Conservation (phyloP, 2,888 invertebrate species). For the Horisme vitalbata region DNA sequence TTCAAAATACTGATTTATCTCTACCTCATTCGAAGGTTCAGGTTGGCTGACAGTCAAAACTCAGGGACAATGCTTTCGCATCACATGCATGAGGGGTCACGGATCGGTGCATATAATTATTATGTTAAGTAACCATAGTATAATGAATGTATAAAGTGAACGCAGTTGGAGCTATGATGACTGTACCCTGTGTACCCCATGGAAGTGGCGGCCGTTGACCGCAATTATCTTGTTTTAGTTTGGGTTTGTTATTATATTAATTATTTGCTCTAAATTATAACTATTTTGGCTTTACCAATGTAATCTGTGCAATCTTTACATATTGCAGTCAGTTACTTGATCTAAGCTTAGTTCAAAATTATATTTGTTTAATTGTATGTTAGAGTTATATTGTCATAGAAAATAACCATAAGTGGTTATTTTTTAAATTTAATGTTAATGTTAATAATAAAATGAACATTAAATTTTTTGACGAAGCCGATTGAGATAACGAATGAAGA, state of each 20-base stretch:
- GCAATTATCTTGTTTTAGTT: slow-evolving; percentile 31
- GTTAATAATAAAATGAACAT: neutral
- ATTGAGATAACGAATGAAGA: neutral
- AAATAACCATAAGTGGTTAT: too few species aligned
- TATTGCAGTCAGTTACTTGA: too few species aligned
- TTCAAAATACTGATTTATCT: slow-evolving; percentile 25
- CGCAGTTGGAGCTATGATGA: slow-evolving; percentile 28
- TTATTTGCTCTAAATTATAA: slow-evolving; percentile 20
- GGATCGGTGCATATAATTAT: slow-evolving; percentile 49
- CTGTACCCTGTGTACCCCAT: slow-evolving; percentile 34
- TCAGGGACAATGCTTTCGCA: slow-evolving; percentile 56
- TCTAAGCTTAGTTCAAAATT: too few species aligned
- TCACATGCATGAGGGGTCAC: slow-evolving; percentile 53
- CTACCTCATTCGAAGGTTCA: slow-evolving; percentile 39
- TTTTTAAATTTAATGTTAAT: too few species aligned
- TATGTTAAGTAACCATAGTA: slow-evolving; percentile 43
- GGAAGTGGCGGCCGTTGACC: slow-evolving; percentile 34
- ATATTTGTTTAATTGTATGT: too few species aligned
- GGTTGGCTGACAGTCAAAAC: slow-evolving; percentile 58
- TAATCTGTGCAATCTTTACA: neutral
- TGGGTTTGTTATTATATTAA: slow-evolving; percentile 22
- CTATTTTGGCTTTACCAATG: neutral
- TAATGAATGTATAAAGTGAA: slow-evolving; percentile 15
- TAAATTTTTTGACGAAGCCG: neutral
- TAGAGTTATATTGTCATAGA: too few species aligned